phyloP scores from a whole-genome alignment of 2,113 vertebrate genomes.

The Malurus alboscapulatus region DNA sequence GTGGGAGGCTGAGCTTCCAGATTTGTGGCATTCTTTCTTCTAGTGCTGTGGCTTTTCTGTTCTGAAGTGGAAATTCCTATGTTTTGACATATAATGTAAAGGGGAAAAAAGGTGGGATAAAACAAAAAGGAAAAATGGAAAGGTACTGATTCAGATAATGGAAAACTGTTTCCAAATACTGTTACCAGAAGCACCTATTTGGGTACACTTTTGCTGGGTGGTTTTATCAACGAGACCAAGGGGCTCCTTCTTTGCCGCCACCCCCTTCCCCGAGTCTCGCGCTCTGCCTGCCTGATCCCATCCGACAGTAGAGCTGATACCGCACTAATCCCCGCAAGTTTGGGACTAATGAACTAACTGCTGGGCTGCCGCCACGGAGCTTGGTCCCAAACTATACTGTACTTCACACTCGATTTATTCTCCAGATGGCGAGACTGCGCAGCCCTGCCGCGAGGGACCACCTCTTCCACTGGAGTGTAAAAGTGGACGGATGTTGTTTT shows the following conservation, averaged over 20 bases:
- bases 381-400: constrained; percentile 99
- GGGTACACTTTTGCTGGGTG: constrained; percentile 68
- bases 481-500: constrained; percentile 91
- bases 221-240: constrained; percentile 68
- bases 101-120: accelerated
- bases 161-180: neutral
- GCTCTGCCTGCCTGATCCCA: constrained; percentile 82
- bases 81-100: neutral
- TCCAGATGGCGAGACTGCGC: constrained; percentile 96
- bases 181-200: constrained; percentile 28
- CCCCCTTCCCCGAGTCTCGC: constrained; percentile 67
- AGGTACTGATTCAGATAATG: constrained; percentile 40
- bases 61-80: neutral
- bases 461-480: constrained; percentile 91
- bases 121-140: neutral
- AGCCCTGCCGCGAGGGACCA: constrained; percentile 88
- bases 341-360: constrained; percentile 99
- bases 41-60: neutral
- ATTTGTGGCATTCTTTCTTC: neutral
- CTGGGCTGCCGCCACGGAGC: constrained; percentile 95
- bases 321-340: constrained; percentile 95
- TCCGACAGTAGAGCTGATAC: constrained; percentile 85
- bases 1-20: constrained; percentile 3
- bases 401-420: constrained; percentile 99
- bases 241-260: constrained; percentile 61